Base-by-base conservation (phyloP, 2,888 invertebrate species). In the Dicyrtomina minuta region DNA sequence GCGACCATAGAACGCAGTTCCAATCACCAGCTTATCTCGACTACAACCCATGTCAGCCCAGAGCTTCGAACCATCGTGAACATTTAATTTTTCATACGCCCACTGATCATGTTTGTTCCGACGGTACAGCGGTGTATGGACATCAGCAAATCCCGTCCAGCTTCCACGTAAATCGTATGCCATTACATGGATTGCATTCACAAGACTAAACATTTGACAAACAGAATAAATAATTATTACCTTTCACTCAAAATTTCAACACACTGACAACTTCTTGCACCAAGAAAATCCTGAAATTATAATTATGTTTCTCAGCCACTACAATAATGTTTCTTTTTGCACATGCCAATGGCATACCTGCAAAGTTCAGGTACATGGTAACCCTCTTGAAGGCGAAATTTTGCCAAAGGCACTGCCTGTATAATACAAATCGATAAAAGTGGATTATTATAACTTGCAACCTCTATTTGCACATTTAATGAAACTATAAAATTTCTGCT, bases 31-130 rank as follows among this genome's bases (percentile, higher is more conserved):
- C 82, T 93, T 93, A 81, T 92, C 90, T 1, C 90, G 87, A 0
- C 92, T 90, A 76, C 94, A 93, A 1, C 94, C 94, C 83, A 90
- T 90, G 78, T 92, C 89, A 76, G 92, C 93, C 94, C 94, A 95
- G 20, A 94, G 83, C 70, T 88, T 86, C 17, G 93, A 85, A 33
- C 94, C 94, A 79, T 94, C 94, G 79, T 93, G 90, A 81, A 94
- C 93, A 81, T 94, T 94, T 27, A 94, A 86, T 81, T 89, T 91
- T 80, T 92, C 93, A 80, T 93, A 93, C 22, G 92, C 92, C 85
- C 89, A 93, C 80, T 93, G 92, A 81, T 94, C 93, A 79, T 91
- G 91, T 27, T 59, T 49, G 0, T 92, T 90, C 56, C 94, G 85
- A 80, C 88, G 90, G 81, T 92, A 92, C 0, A 94, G 84, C 0